These are phyloP conservation scores for Phenganax subtilis DNA, from an alignment of 92 coral and sea anemone species.

Conservation along the genomic window DNA sequence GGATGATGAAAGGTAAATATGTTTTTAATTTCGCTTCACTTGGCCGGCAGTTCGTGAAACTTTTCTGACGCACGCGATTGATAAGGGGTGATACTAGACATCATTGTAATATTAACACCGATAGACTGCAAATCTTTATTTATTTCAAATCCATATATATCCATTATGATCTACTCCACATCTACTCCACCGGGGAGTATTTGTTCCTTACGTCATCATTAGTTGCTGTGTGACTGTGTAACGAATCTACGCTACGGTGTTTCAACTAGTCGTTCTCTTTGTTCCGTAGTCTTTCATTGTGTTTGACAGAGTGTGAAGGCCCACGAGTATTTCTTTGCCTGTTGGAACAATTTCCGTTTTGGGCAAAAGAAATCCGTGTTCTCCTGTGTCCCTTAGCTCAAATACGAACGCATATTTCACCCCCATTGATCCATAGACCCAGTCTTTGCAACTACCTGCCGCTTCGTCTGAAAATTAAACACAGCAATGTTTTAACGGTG, in stretches of 20 bases:
- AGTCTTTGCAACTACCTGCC: constrained; percentile 70
- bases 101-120: too few relatives aligned
- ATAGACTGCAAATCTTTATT: too few relatives aligned
- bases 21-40: neutral
- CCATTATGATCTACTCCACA: too few relatives aligned
- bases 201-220: too few relatives aligned
- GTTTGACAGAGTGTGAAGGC: constrained; percentile 53
- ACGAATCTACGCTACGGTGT: neutral
- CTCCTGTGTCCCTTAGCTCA: constrained; percentile 72
- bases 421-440: constrained; percentile 58
- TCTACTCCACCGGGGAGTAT: too few relatives aligned
- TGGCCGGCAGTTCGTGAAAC: too few relatives aligned
- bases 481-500: neutral
- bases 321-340: constrained; percentile 60
- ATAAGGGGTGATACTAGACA: too few relatives aligned
- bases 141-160: too few relatives aligned
- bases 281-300: constrained; percentile 43
- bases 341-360: constrained; percentile 53
- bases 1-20: constrained; percentile 28
- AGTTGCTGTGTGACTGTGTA: too few relatives aligned
- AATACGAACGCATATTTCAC: constrained; percentile 63
- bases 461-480: constrained; percentile 53
- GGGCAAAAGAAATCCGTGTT: constrained; percentile 67
- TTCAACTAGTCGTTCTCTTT: neutral
- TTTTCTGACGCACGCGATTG: too few relatives aligned